Evolutionary conservation across 1,140 invertebrate species (phyloP), one percentile per base, ranked within the genome.

Genomic region (Lineus longissimus): DNA sequence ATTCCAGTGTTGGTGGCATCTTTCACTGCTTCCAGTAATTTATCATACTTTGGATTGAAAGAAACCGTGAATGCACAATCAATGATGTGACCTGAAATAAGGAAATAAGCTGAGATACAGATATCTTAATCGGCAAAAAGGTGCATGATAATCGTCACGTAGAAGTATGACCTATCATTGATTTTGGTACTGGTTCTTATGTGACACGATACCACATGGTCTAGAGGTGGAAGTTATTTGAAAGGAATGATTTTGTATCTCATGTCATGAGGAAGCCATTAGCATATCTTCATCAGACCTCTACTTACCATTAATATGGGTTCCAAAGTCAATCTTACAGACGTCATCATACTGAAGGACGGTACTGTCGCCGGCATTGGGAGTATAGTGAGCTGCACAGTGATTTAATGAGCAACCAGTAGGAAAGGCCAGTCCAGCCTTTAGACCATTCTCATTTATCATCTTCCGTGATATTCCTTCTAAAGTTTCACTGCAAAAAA

Each of bases 311-410:
- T 99, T 98, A 54, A 99, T 94, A 80, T 99, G 97, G 31, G 95
- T 97, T 59, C 97, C 97, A 85, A 99, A 99, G 83, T 99, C 97
- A 76, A 99, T 97, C 84, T 99, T 99, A 61, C 95, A 96, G 2
- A 99, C 96, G 84, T 99, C 97, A 79, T 98, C 95, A 75, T 94
- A 92, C 66, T 91, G 86, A 17, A 99, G 85, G 23, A 99, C 94
- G 0, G 96, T 99, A 2, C 87, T 86, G 82, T 99, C 97, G 17
- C 97, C 97, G 65, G 93, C 93, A 84, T 99, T 99, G 51, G 97
- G 97, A 19, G 97, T 99, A 76, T 99, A 99, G 84, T 99, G 97
- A 63, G 97, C 97, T 68, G 97, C 97, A 80, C 95, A 98, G 79
- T 99, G 90, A 83, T 99, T 99, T 22, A 97, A 86, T 6, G 95